A percentile compares a stretch with the other conserved stretches of the same genome.
Evolutionary conservation across 2,797 vertebrate species (phyloP).

Genomic region (Micrastur ruficollis): DNA sequence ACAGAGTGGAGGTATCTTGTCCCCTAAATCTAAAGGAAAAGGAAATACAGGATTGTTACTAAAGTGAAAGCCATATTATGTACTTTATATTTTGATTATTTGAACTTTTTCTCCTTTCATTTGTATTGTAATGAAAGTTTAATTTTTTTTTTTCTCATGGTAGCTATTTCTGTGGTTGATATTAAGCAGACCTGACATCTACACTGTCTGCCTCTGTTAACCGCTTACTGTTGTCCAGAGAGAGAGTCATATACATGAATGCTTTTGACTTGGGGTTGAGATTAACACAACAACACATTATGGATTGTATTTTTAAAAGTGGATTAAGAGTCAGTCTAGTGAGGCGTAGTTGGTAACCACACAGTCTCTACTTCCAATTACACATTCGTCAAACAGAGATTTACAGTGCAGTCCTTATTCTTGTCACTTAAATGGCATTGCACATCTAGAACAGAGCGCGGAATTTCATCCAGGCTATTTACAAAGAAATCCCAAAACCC

Average conservation of each 20-base stretch:
- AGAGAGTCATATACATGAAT: neutral
- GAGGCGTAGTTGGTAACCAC: neutral
- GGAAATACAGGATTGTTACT: neutral
- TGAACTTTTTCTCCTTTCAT: neutral
- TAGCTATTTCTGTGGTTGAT: neutral
- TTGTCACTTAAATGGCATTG: neutral
- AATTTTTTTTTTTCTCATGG: neutral
- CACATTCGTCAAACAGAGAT: neutral
- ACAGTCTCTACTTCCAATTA: neutral
- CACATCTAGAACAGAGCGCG: neutral
- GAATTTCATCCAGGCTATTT: neutral
- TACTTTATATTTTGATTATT: neutral
- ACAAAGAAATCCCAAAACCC: neutral
- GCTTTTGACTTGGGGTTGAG: conserved; percentile 1
- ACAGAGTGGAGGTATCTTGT: neutral
- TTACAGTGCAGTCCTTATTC: neutral
- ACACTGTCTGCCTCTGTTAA: neutral
- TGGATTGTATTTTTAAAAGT: neutral
- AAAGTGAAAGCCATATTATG: neutral
- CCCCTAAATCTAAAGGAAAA: neutral
- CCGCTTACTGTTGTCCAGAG: neutral
- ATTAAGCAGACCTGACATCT: neutral
- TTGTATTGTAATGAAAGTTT: neutral
- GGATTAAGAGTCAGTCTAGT: conserved; percentile 6
- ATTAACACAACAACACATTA: neutral